These are phyloP conservation scores for Eilema sororculum DNA, from an alignment of 2,888 invertebrate species.

Conservation along the genomic window DNA sequence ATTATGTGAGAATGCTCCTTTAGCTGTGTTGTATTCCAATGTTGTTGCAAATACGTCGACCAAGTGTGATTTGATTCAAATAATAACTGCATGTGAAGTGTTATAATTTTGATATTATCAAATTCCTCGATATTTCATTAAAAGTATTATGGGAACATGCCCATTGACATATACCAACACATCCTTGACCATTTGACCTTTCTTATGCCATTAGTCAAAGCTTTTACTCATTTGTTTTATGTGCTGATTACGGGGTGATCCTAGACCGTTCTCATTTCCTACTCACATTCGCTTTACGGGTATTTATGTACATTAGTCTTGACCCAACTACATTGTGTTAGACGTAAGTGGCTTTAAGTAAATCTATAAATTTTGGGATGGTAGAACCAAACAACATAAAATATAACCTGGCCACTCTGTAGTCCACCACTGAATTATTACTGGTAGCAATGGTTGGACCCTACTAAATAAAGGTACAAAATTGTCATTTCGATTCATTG, in stretches of 20 bases:
- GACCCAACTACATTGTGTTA: slow-evolving; percentile 2
- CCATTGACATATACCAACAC: neutral
- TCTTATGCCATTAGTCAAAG: neutral
- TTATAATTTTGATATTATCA: neutral
- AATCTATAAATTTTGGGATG: neutral
- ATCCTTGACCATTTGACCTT: slow-evolving; percentile 1
- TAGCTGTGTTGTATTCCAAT: neutral
- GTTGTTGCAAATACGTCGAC: neutral
- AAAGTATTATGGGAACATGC: neutral
- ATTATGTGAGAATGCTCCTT: neutral
- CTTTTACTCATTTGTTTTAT: neutral
- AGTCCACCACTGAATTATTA: neutral
- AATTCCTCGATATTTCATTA: neutral
- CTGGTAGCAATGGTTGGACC: neutral
- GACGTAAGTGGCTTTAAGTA: slow-evolving; percentile 4
- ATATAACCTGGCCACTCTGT: neutral
- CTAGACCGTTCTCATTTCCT: slow-evolving; percentile 7
- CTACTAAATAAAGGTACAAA: neutral
- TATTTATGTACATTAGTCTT: neutral
- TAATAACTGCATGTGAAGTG: neutral
- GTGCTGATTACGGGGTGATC: slow-evolving; percentile 12
- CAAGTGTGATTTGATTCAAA: too few species aligned
- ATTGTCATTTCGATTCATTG: neutral
- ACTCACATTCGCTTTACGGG: slow-evolving; percentile 5
- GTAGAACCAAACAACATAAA: neutral